Conservation (phyloP, 30 jellyfish, hydroid and myxozoan genomes). For the Clytia hemisphaerica region DNA sequence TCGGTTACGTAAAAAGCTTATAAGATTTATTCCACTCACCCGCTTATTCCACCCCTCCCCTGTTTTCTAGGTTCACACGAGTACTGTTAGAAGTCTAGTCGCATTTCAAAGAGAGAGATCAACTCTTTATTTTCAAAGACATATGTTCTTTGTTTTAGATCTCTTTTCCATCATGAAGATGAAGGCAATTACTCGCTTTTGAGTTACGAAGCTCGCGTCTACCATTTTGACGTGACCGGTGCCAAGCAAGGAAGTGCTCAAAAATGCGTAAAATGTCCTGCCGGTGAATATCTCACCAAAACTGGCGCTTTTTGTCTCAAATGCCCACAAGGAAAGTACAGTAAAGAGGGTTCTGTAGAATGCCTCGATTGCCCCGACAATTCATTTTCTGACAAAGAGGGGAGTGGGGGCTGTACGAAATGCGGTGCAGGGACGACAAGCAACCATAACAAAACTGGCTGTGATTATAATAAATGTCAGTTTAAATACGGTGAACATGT, state of each 20-base stretch:
- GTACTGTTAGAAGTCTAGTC: too few relatives aligned
- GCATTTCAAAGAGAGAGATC: too few relatives aligned
- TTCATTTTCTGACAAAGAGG: conserved; percentile 48
- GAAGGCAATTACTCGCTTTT: conserved; percentile 49
- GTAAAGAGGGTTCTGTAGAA: conserved; percentile 46
- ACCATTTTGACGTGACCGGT: conserved; percentile 51
- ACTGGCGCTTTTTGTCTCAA: conserved; percentile 51
- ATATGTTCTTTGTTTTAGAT: conserved; percentile 37
- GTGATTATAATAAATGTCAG: conserved; percentile 49
- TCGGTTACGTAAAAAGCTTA: too few relatives aligned
- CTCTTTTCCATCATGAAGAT: conserved; percentile 78
- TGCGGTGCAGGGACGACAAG: conserved; percentile 84
- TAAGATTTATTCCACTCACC: too few relatives aligned
- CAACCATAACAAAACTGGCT: conserved; percentile 50
- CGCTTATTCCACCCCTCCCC: too few relatives aligned
- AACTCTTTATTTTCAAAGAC: too few relatives aligned
- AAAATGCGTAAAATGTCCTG: conserved; percentile 48
- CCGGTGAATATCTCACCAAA: conserved; percentile 55
- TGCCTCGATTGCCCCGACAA: conserved; percentile 66
- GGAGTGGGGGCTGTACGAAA: conserved; percentile 41
- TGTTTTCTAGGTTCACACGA: too few relatives aligned
- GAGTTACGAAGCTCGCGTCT: conserved; percentile 76
- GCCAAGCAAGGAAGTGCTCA: conserved; percentile 53
- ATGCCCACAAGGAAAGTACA: conserved; percentile 79
- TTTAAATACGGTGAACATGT: conserved; percentile 52